Conservation (phyloP, 2,888 invertebrate genomes). For the Venustoraphidia nigricollis region DNA sequence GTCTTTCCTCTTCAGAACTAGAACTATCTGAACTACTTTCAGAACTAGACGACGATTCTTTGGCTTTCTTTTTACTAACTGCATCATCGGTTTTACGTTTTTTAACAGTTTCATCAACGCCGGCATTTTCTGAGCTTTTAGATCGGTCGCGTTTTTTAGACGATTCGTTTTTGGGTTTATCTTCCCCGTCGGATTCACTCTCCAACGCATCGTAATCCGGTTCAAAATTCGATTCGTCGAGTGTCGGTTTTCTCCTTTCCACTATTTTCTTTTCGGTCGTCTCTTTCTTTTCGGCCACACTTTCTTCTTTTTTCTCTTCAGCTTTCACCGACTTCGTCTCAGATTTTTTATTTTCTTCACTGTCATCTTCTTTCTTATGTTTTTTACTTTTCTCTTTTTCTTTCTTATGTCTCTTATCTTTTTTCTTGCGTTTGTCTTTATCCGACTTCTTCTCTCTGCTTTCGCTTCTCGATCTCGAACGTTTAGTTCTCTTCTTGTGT, state of each 20-base stretch:
- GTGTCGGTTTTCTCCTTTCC: slow-evolving; percentile 46
- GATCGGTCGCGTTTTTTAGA: slow-evolving; percentile 34
- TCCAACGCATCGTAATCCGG: slow-evolving; percentile 60
- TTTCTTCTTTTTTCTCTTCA: slow-evolving; percentile 13
- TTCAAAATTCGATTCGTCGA: slow-evolving; percentile 59
- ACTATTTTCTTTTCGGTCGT: slow-evolving; percentile 25
- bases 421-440: slow-evolving; percentile 18
- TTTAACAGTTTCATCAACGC: slow-evolving; percentile 26
- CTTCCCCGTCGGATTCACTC: slow-evolving; percentile 41
- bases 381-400: slow-evolving; percentile 26
- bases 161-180: slow-evolving; percentile 19
- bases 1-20: slow-evolving; percentile 30
- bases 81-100: slow-evolving; percentile 14
- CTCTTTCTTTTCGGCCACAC: slow-evolving; percentile 13
- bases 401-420: slow-evolving; percentile 31
- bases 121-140: slow-evolving; percentile 33
- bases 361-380: slow-evolving; percentile 21
- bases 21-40: slow-evolving; percentile 29
- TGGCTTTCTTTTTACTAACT: slow-evolving; percentile 12
- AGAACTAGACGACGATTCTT: slow-evolving; percentile 23
- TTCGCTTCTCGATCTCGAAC: slow-evolving; percentile 18
- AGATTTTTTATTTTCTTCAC: slow-evolving; percentile 13
- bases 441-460: slow-evolving; percentile 16
- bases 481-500: slow-evolving; percentile 15
- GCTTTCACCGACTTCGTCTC: slow-evolving; percentile 14